Base-by-base conservation (phyloP, 1,140 invertebrate species). In the Aphelinus atriplicis region DNA sequence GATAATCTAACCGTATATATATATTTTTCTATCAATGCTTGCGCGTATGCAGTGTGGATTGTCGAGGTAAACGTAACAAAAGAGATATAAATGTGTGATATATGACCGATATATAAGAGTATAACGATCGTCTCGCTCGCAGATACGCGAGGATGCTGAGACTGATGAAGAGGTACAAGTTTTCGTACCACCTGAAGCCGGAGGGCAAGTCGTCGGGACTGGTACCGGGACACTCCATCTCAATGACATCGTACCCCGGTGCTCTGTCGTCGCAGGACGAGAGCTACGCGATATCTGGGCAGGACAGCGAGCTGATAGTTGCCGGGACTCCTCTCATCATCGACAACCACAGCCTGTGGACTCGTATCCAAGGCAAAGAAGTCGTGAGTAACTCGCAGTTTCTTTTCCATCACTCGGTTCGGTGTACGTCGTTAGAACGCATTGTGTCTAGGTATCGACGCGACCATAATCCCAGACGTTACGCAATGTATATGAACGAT, bases 141-240 rank as follows among this genome's bases (percentile, higher is more conserved):
- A 92, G 92, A 71, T 98, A 96, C 81, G 90, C 91, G 45, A 92
- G 92, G 78, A 98, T 98, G 96, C 88, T 97, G 64, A 90, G 96
- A 78, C 92, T 98, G 26, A 88, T 97, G 80, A 98, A 98, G 86
- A 92, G 93, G 74, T 98, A 98, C 87, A 94, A 94, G 79, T 93
- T 98, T 71, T 91, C 91, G 76, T 96, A 93, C 81, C 94, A 93
- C 77, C 82, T 89, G 47, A 89, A 90, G 53, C 88, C 90, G 0
- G 58, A 80, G 73, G 78, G 63, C 68, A 70, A 81, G 51, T 87
- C 26, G 26, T 26, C 89, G 55, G 80, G 87, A 6, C 80, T 87
- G 1, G 91, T 94, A 45, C 92, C 94, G 1, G 94, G 93, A 1
- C 85, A 87, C 69, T 82, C 85, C 5, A 85, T 89, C 3, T 90